These are phyloP conservation scores for Anhinga rufa DNA, from an alignment of 2,113 vertebrate genomes.

Conservation along the genomic window DNA sequence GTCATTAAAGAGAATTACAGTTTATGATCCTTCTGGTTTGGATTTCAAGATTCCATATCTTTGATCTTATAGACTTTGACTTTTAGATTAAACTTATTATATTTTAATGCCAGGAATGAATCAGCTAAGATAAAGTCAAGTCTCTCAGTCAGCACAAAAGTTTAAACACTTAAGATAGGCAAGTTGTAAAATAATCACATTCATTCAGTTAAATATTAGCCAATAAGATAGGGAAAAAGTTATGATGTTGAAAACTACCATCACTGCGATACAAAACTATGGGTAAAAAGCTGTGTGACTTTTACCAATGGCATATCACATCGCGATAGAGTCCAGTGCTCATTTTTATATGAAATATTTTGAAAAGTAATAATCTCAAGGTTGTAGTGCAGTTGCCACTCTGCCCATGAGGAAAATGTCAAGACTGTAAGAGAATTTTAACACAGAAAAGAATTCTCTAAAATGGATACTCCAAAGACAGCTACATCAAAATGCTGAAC, in stretches of 20 bases:
- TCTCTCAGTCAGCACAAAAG: slow-evolving; percentile 47
- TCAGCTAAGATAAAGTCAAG: slow-evolving; percentile 51
- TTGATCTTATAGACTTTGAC: slow-evolving; percentile 70
- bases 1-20: slow-evolving; percentile 7
- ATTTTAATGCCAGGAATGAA: slow-evolving; percentile 42
- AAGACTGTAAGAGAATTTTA: neutral
- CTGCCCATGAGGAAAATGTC: neutral
- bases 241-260: neutral
- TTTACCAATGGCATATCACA: neutral
- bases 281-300: neutral
- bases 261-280: neutral
- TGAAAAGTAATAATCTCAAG: neutral
- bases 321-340: neutral
- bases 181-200: slow-evolving; percentile 52
- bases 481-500: neutral
- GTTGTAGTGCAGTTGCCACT: neutral
- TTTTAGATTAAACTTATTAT: slow-evolving; percentile 56
- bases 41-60: slow-evolving; percentile 50
- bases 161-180: slow-evolving; percentile 41
- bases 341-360: neutral
- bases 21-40: slow-evolving; percentile 48
- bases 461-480: neutral
- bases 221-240: neutral
- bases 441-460: neutral
- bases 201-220: slow-evolving; percentile 65